phyloP scores from a whole-genome alignment of 2,888 invertebrate species.

The Calephelis perditalis region DNA sequence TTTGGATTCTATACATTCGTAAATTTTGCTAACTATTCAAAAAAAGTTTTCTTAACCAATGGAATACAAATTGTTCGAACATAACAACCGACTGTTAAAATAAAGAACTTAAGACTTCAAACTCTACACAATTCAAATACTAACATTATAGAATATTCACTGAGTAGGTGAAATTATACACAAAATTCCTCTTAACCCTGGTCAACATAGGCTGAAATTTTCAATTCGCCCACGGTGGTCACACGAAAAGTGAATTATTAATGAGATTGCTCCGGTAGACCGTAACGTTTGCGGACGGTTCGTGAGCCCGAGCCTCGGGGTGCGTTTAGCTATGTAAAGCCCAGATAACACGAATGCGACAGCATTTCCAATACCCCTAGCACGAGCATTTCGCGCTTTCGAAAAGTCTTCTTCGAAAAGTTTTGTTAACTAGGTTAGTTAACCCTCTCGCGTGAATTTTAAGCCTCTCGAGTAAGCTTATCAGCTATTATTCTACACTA shows the following conservation, averaged over 20 bases:
- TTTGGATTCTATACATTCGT: no score
- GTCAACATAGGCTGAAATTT: slow-evolving; percentile 4
- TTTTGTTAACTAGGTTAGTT: no score
- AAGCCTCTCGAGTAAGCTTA: no score
- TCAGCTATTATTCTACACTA: no score
- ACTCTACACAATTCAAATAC: not conserved
- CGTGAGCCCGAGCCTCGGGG: slow-evolving; percentile 14
- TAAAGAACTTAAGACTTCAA: no score
- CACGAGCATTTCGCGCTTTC: no score
- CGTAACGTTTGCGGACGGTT: slow-evolving; percentile 24
- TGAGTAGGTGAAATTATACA: not conserved
- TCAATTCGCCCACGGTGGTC: slow-evolving; percentile 14
- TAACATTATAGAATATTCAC: not conserved
- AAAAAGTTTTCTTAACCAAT: no score
- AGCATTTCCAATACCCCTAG: slow-evolving; percentile 4
- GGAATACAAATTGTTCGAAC: no score
- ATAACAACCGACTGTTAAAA: no score
- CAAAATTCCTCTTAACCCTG: not conserved
- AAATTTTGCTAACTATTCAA: no score
- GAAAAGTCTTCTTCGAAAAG: no score
- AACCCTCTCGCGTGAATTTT: no score
- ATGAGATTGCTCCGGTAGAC: slow-evolving; percentile 24
- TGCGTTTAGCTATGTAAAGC: slow-evolving; percentile 20
- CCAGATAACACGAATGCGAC: slow-evolving; percentile 13
- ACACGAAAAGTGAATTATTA: slow-evolving; percentile 31